Conservation (phyloP, 2,888 invertebrate genomes). For the Marasmarcha lunaedactyla region DNA sequence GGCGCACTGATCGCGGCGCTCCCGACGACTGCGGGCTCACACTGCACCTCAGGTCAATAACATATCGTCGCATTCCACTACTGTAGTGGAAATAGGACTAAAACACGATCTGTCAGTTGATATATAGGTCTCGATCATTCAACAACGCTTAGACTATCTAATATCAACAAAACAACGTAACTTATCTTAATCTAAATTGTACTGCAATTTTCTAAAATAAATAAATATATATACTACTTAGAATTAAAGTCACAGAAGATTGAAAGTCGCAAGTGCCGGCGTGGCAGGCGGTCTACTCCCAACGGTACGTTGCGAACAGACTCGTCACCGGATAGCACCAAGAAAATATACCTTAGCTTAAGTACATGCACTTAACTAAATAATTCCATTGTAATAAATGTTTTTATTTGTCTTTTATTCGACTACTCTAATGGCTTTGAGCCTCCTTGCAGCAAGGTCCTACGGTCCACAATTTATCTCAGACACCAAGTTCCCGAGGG, state of each 20-base stretch:
- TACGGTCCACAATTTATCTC: no score
- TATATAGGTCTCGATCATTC: background rate
- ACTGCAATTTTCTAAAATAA: slow-evolving; percentile 12
- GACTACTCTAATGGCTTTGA: no score
- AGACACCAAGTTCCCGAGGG: no score
- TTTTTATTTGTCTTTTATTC: no score
- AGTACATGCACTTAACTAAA: no score
- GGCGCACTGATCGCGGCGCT: background rate
- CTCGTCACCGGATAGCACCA: background rate
- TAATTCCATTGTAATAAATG: no score
- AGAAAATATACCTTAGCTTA: background rate
- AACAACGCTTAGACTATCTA: background rate
- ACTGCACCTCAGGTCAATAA: background rate
- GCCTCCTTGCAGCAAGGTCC: no score
- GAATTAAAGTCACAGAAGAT: background rate
- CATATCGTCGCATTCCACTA: background rate
- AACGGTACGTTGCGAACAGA: background rate
- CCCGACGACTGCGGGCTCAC: no score
- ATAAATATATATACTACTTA: background rate
- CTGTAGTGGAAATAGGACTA: background rate
- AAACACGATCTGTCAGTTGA: background rate
- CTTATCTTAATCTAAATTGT: slow-evolving; percentile 2
- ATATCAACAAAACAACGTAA: background rate
- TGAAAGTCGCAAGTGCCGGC: background rate
- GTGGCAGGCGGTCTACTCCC: background rate